phyloP scores from a whole-genome alignment of 2,797 vertebrate genomes.

The Enteromius fasciolatus region DNA sequence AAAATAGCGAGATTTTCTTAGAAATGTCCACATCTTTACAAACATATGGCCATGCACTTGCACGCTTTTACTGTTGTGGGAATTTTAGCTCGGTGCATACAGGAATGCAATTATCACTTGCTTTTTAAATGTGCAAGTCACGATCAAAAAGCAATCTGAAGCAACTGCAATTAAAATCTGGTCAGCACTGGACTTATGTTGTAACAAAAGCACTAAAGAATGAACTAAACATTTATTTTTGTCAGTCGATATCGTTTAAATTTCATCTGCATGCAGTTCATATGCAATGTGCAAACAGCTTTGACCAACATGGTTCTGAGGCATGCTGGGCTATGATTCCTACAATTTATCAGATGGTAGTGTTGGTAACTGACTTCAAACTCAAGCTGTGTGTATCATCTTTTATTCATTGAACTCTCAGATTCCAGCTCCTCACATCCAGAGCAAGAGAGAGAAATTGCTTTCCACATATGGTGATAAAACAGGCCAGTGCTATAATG shows the following conservation, averaged over 20 bases:
- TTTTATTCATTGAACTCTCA: conserved; percentile 37
- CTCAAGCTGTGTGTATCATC: conserved; percentile 37
- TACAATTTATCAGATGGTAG: conserved; percentile 31
- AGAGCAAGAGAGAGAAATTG: conserved; percentile 55
- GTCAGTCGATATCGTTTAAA: conserved; percentile 4
- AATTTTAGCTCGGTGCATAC: not conserved
- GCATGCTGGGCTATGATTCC: conserved; percentile 2
- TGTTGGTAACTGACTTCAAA: conserved; percentile 39
- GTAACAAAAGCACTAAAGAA: not conserved
- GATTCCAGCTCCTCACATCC: conserved; percentile 40
- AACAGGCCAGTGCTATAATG: conserved; percentile 23
- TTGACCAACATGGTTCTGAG: conserved; percentile 17
- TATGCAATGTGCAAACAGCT: not conserved
- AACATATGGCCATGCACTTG: not conserved
- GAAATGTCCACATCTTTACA: not conserved
- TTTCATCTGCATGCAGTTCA: conserved; percentile 3
- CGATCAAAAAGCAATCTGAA: not conserved
- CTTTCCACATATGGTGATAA: conserved; percentile 54
- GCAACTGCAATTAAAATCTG: not conserved
- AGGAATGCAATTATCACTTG: not conserved
- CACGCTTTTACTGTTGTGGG: not conserved
- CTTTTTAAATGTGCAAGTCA: not conserved
- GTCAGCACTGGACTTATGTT: not conserved
- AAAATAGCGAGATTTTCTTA: not conserved
- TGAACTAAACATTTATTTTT: not conserved